Conservation (phyloP, 2,888 invertebrate species). For the Serrognathus titanus region DNA sequence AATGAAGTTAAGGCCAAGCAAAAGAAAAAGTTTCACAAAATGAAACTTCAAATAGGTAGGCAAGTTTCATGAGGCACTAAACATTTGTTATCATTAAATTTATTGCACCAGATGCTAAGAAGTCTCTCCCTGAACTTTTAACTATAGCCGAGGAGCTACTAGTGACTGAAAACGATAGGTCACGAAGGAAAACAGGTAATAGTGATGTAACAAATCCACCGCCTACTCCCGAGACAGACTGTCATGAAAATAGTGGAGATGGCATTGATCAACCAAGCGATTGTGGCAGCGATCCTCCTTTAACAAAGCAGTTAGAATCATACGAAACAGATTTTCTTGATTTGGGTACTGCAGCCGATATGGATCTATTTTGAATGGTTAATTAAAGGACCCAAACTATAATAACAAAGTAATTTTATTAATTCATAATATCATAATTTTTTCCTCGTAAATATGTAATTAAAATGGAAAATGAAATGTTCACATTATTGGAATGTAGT, state of each 20-base stretch:
- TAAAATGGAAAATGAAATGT: neutral
- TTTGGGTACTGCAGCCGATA: conserved; percentile 60
- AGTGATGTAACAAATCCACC: conserved; percentile 68
- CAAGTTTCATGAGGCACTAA: conserved; percentile 8
- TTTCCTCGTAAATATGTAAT: neutral
- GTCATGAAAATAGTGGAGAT: conserved; percentile 62
- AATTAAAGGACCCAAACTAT: too few relatives aligned
- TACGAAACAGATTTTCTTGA: conserved; percentile 73
- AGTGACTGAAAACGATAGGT: conserved; percentile 33
- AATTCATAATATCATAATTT: too few relatives aligned
- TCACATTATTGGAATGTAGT: too few relatives aligned
- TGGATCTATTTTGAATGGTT: conserved; percentile 38
- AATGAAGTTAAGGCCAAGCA: conserved; percentile 56
- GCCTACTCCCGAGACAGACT: conserved; percentile 76
- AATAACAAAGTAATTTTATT: conserved; percentile 1
- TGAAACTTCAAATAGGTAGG: conserved; percentile 53
- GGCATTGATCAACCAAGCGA: conserved; percentile 34
- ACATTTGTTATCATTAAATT: neutral
- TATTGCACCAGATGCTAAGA: conserved; percentile 10
- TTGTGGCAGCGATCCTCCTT: conserved; percentile 2
- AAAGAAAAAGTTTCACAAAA: conserved; percentile 63
- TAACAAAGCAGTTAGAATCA: conserved; percentile 36
- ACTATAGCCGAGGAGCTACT: conserved; percentile 57
- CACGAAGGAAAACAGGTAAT: conserved; percentile 53
- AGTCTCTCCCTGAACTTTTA: conserved; percentile 56